Base-by-base conservation (phyloP, 2,888 invertebrate species). In the Celastrina argiolus region DNA sequence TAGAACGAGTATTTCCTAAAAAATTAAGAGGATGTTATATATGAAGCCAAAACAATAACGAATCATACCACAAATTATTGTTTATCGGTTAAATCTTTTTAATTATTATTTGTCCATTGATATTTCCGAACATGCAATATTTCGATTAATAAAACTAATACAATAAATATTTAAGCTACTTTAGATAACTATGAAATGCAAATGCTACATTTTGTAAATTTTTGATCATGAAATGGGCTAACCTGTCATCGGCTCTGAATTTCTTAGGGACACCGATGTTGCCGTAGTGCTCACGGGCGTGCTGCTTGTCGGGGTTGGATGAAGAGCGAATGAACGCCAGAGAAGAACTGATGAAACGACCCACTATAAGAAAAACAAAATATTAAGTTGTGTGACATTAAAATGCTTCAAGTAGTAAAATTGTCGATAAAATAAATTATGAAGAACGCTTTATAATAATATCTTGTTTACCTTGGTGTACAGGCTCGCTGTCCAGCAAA, bases 261-360 rank as follows among this genome's bases (percentile, higher is more conserved):
- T 86, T 89, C 74, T 88, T 92, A 1, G 90, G 92, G 0, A 92
- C 87, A 26, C 91, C 85, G 72, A 94, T 92, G 58, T 89, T 91
- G 2, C 88, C 87, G 66, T 93, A 92, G 75, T 92, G 89, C 61
- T 92, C 84, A 4, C 87, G 84, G 0, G 92, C 92, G 2, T 85
- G 83, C 39, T 92, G 92, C 75, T 96, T 96, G 78, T 94, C 94
- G 0, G 95, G 95, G 79, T 95, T 96, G 2, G 95, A 93, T 0
- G 96, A 95, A 0, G 96, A 93, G 45, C 96, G 93, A 67, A 97
- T 92, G 75, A 95, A 95, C 56, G 94, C 94, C 41, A 98, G 92
- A 73, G 97, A 97, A 0, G 96, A 94, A 14, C 94, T 93, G 72
- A 98, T 95, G 87, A 96, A 98, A 5, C 97, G 95, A 16, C 97